Base-by-base conservation (phyloP, 2,888 invertebrate species). In the Drosophila longiperda region DNA sequence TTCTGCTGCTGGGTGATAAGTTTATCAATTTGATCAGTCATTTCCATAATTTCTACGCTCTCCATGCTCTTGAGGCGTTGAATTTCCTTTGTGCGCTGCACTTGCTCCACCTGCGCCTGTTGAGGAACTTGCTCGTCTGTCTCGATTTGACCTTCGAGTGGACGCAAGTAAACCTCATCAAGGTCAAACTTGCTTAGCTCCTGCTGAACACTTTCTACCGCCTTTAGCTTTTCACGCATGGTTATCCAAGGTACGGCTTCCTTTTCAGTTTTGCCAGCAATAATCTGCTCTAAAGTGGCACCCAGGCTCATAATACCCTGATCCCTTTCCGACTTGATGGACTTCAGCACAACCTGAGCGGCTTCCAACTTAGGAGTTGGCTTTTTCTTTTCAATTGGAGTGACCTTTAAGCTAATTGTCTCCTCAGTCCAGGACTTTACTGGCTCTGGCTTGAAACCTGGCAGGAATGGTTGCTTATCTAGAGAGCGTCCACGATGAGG, bases 351-450 rank as follows among this genome's bases (percentile, higher is more conserved):
- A 57, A 94, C 93, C 52, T 93, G 92, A 73, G 94, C 94, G 40
- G 93, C 89, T 79, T 95, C 94, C 60, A 93, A 90, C 73, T 93
- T 93, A 77, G 94, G 94, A 76, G 95, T 94, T 57, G 95, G 94
- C 75, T 92, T 92, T 81, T 92, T 93, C 74, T 92, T 92, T 66
- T 93, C 93, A 54, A 93, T 93, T 81, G 95, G 95, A 0, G 95
- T 94, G 3, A 95, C 95, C 80, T 95, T 95, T 33, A 95, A 89
- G 48, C 91, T 93, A 20, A 95, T 93, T 77, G 94, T 94, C 92
- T 96, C 95, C 85, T 96, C 94, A 4, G 95, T 96, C 95, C 95
- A 95, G 12, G 95, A 94, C 85, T 94, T 93, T 55, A 93, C 90
- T 50, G 93, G 92, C 59, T 92, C 92, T 3, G 92, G 91, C 60